Conservation (phyloP, 2,113 vertebrate species). For the Silurus asotus region DNA sequence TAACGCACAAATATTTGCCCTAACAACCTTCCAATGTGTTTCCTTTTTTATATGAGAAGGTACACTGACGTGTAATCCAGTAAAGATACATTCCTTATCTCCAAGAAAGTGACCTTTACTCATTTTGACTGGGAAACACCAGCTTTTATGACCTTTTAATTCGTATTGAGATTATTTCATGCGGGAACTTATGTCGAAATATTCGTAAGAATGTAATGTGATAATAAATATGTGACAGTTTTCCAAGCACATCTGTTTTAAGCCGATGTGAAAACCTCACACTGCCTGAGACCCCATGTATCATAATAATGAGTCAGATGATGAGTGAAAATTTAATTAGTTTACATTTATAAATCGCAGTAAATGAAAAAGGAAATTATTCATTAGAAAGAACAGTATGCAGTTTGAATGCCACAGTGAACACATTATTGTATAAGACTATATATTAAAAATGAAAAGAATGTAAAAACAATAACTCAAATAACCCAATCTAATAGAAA, state of each 20-base stretch:
- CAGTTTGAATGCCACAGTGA: not conserved
- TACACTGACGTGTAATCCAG: not conserved
- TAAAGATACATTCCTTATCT: slow-evolving; percentile 36
- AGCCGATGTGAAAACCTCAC: not conserved
- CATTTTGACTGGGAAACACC: slow-evolving; percentile 15
- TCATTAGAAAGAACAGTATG: not conserved
- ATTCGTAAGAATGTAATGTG: not conserved
- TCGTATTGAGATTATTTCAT: not conserved
- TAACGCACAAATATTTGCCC: not conserved
- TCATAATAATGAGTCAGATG: not conserved
- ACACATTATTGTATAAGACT: not conserved
- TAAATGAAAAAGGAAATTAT: not conserved
- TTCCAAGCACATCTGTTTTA: not conserved
- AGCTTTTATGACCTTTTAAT: not conserved
- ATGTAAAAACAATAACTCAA: not conserved
- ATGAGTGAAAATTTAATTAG: slow-evolving; percentile 1
- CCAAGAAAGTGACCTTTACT: slow-evolving; percentile 14
- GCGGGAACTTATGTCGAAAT: not conserved
- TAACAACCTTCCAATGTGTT: slow-evolving; percentile 11
- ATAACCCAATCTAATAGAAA: not conserved
- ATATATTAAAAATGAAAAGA: not conserved
- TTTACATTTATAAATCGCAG: not conserved
- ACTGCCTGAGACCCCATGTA: not conserved
- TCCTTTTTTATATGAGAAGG: slow-evolving; percentile 34
- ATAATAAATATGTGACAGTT: not conserved